Conservation (phyloP, 2,113 vertebrate species). For the Syrrhaptes paradoxus region DNA sequence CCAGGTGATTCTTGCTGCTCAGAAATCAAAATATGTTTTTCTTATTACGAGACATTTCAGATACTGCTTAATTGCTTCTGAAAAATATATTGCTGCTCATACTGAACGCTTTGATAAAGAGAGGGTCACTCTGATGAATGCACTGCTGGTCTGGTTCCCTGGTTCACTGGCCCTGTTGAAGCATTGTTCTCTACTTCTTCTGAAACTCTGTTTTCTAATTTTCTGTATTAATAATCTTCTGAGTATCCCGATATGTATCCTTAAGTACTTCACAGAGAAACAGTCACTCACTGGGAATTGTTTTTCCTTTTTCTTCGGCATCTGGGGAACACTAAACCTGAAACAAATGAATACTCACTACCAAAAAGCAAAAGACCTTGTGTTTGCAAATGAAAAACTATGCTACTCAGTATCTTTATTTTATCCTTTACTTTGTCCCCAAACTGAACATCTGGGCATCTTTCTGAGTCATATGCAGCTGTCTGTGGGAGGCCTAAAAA, state of each 20-base stretch:
- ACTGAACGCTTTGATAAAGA: not conserved
- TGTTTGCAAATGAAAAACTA: not conserved
- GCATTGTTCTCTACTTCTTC: not conserved
- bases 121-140: not conserved
- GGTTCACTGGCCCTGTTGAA: not conserved
- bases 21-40: not conserved
- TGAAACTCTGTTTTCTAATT: not conserved
- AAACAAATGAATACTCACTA: not conserved
- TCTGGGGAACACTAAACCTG: not conserved
- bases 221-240: not conserved
- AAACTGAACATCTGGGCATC: not conserved
- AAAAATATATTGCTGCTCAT: not conserved
- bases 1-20: not conserved
- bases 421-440: not conserved
- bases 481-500: not conserved
- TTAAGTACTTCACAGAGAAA: not conserved
- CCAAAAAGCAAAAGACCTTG: not conserved
- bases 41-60: not conserved
- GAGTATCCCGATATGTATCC: not conserved
- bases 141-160: not conserved
- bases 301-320: not conserved
- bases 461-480: slow-evolving; percentile 1
- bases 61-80: not conserved
- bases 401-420: not conserved
- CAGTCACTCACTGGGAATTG: not conserved